These are phyloP conservation scores for Epiblema foenella DNA, from an alignment of 2,888 invertebrate genomes.

Conservation along the genomic window DNA sequence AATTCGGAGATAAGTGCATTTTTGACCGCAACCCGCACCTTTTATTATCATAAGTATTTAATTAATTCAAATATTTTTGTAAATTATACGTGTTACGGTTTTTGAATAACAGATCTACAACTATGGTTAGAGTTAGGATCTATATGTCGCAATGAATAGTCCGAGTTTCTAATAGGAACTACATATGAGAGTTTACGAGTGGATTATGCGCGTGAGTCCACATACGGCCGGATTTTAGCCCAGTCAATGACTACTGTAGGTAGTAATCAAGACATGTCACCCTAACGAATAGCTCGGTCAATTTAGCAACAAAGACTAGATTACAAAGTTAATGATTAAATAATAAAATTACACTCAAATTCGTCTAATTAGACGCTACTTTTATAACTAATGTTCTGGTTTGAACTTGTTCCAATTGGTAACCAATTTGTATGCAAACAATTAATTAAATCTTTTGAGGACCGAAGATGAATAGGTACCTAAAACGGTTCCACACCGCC, in stretches of 20 bases:
- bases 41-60: slow-evolving; percentile 73
- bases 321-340: background rate
- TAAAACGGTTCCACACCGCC: slow-evolving; percentile 26
- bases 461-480: slow-evolving; percentile 27
- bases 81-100: slow-evolving; percentile 60
- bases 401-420: slow-evolving; percentile 21
- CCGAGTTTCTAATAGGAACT: slow-evolving; percentile 28
- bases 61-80: slow-evolving; percentile 74
- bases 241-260: slow-evolving; percentile 6
- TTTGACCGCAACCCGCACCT: slow-evolving; percentile 63
- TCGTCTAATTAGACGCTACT: slow-evolving; percentile 55
- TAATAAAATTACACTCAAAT: background rate
- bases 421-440: slow-evolving; percentile 34
- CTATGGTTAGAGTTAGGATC: slow-evolving; percentile 52
- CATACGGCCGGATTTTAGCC: slow-evolving; percentile 13
- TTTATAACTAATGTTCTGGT: slow-evolving; percentile 40
- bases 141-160: slow-evolving; percentile 41
- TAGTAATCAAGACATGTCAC: background rate
- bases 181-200: slow-evolving; percentile 26
- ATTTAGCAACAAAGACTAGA: background rate
- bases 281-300: background rate
- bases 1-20: slow-evolving; percentile 73
- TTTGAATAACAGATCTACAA: slow-evolving; percentile 52
- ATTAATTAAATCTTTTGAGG: slow-evolving; percentile 38
- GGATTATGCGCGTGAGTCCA: slow-evolving; percentile 24